These are phyloP conservation scores for Apantesis nais DNA, from an alignment of 2,888 invertebrate species.

Conservation along the genomic window DNA sequence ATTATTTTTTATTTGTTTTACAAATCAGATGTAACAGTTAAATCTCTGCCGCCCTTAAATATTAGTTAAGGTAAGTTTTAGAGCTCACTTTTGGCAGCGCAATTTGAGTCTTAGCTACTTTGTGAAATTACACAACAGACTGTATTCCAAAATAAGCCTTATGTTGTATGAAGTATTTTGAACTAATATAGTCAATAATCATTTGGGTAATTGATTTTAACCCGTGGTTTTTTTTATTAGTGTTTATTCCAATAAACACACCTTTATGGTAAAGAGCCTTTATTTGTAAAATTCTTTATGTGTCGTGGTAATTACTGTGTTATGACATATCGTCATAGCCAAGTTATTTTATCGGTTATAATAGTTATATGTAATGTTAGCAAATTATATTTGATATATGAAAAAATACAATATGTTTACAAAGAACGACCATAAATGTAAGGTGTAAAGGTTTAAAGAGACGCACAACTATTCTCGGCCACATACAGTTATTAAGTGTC, in stretches of 20 bases:
- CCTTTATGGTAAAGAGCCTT: background rate
- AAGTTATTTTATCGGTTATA: too few species aligned
- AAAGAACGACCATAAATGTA: too few species aligned
- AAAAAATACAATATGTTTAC: too few species aligned
- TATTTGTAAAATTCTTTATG: background rate
- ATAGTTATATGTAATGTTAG: background rate
- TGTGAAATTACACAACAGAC: background rate
- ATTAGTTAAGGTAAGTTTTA: background rate
- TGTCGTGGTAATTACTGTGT: background rate
- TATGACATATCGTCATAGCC: too few species aligned
- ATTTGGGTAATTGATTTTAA: background rate
- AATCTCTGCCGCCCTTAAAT: background rate
- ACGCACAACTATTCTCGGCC: too few species aligned
- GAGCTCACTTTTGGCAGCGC: background rate
- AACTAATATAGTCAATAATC: background rate
- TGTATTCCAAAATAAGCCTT: background rate
- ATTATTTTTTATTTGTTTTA: background rate
- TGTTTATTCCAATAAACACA: background rate
- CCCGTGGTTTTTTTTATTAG: background rate
- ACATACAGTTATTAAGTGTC: too few species aligned
- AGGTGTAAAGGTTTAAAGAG: too few species aligned
- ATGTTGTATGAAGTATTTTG: background rate
- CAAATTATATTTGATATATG: too few species aligned
- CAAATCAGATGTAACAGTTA: background rate
- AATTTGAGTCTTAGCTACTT: background rate